These are phyloP conservation scores for Lycocorax pyrrhopterus DNA, from an alignment of 2,113 vertebrate genomes.

Conservation along the genomic window DNA sequence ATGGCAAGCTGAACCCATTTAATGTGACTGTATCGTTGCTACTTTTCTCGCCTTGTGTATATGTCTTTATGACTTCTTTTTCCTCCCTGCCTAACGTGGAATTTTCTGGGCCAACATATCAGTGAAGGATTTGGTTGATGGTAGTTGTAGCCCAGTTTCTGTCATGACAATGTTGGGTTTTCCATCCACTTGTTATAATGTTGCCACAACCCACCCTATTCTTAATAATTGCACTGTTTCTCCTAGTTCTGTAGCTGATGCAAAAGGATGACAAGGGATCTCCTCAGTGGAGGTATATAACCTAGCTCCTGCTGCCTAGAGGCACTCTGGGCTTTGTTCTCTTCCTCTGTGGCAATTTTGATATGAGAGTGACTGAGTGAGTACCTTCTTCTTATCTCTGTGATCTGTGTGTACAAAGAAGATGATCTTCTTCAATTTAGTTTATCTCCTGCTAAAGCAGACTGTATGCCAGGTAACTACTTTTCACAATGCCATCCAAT, in stretches of 20 bases:
- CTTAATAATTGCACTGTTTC: neutral
- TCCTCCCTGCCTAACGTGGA: neutral
- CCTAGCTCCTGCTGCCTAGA: neutral
- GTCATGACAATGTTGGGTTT: neutral
- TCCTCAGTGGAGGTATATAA: neutral
- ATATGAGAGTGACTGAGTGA: neutral
- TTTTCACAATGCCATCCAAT: neutral
- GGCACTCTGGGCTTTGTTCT: neutral
- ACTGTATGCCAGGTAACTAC: neutral
- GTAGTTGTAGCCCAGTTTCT: neutral
- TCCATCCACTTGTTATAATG: neutral
- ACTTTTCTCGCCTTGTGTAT: neutral
- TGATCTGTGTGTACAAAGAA: neutral
- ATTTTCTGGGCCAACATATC: neutral
- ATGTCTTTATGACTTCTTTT: neutral
- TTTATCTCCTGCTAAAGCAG: neutral
- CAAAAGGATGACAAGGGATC: neutral
- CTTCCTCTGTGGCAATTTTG: neutral
- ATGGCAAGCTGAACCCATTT: neutral
- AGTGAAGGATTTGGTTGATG: neutral
- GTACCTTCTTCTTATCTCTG: neutral
- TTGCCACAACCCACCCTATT: neutral
- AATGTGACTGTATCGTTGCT: neutral
- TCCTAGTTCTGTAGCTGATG: neutral
- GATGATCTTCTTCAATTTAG: neutral